A percentile compares a stretch with the other conserved stretches of the same genome.
Conservation (phyloP, 1,140 invertebrate genomes). For the Asbolus verrucosus region DNA sequence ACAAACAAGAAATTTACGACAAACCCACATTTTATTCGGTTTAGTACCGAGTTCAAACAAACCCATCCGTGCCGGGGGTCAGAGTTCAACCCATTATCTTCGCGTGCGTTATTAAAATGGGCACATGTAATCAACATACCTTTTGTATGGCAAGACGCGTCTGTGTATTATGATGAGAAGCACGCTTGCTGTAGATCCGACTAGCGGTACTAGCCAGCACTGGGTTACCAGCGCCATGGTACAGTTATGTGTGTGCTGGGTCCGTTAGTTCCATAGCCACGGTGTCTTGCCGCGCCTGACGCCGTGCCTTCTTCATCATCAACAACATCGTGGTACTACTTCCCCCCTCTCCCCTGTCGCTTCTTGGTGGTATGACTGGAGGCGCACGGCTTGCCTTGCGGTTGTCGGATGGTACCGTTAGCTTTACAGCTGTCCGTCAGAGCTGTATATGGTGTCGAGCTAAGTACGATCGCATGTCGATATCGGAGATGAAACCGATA, state of each 20-base stretch:
- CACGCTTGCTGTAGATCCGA: constrained; percentile 50
- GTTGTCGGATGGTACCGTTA: constrained; percentile 29
- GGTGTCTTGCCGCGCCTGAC: constrained; percentile 49
- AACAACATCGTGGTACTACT: constrained; percentile 23
- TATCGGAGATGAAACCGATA: constrained; percentile 24
- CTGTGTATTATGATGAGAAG: constrained; percentile 40
- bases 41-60: constrained; percentile 16
- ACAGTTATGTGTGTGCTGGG: constrained; percentile 55
- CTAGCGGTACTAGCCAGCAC: constrained; percentile 57
- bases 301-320: constrained; percentile 46
- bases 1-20: constrained; percentile 20
- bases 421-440: constrained; percentile 33
- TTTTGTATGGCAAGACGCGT: constrained; percentile 7
- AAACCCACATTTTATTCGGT: constrained; percentile 15
- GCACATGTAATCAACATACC: constrained; percentile 15
- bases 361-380: constrained; percentile 35
- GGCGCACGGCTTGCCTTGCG: constrained; percentile 33
- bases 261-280: constrained; percentile 55
- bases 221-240: constrained; percentile 59
- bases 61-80: constrained; percentile 11
- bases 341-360: neutral
- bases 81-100: constrained; percentile 17
- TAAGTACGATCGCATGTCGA: constrained; percentile 36
- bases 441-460: constrained; percentile 28
- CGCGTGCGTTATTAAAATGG: constrained; percentile 21